These are phyloP conservation scores for Hypocryptadius cinnamomeus DNA, from an alignment of 2,113 vertebrate species.

Conservation along the genomic window DNA sequence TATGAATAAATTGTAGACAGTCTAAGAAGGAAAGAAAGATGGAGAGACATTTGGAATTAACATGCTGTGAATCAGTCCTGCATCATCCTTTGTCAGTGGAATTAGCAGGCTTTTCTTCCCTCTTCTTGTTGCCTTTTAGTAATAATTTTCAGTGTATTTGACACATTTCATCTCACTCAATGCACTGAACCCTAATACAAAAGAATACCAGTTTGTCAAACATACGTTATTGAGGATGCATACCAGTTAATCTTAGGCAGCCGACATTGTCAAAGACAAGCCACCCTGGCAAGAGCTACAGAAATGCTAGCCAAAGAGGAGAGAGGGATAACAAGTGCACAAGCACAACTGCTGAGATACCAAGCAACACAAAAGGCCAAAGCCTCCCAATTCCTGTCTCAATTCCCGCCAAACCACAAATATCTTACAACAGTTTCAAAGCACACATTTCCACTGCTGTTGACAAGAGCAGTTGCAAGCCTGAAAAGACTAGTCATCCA, in stretches of 20 bases:
- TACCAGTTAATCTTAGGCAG: constrained; percentile 55
- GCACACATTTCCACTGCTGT: neutral
- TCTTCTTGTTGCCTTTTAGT: constrained; percentile 47
- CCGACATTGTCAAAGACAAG: constrained; percentile 37
- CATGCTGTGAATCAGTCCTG: constrained; percentile 51
- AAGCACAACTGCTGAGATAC: neutral
- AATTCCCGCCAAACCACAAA: neutral
- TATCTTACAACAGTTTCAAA: neutral
- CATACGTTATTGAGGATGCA: constrained; percentile 29
- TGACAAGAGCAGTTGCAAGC: neutral
- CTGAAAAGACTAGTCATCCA: fast-evolving
- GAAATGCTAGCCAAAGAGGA: neutral
- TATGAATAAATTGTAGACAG: constrained; percentile 62
- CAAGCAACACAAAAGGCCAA: neutral
- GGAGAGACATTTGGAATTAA: constrained; percentile 57
- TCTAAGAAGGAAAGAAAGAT: constrained; percentile 52
- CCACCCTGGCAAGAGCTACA: neutral
- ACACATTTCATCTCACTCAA: constrained; percentile 69
- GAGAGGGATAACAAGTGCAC: neutral
- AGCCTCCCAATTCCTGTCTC: neutral
- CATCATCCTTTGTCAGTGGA: constrained; percentile 54
- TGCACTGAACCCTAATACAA: constrained; percentile 58
- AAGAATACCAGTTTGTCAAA: constrained; percentile 61
- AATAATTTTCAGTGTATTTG: constrained; percentile 65
- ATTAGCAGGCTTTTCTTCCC: constrained; percentile 16